These are phyloP conservation scores for Crioceris asparagi DNA, from an alignment of 2,888 invertebrate genomes.

Conservation along the genomic window DNA sequence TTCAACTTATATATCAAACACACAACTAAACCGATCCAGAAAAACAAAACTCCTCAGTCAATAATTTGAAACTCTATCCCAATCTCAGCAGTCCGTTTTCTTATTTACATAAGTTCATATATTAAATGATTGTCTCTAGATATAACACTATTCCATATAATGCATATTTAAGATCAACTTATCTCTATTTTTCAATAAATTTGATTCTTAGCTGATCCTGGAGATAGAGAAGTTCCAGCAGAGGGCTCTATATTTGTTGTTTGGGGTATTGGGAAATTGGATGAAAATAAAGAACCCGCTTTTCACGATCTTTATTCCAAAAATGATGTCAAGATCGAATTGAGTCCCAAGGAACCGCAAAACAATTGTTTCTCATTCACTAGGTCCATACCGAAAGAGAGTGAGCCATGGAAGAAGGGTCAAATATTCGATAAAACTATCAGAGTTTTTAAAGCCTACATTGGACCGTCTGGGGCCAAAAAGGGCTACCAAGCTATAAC, in stretches of 20 bases:
- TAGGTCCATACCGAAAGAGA: conserved; percentile 30
- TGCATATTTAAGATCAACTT: too few relatives aligned
- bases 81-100: too few relatives aligned
- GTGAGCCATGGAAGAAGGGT: conserved; percentile 48
- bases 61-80: too few relatives aligned
- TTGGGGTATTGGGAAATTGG: conserved; percentile 78
- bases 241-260: conserved; percentile 52
- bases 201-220: conserved; percentile 58
- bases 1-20: too few relatives aligned
- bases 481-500: conserved; percentile 67
- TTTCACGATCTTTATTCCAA: conserved; percentile 75
- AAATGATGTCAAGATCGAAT: conserved; percentile 53
- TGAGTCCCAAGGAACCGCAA: conserved; percentile 52
- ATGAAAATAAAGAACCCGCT: conserved; percentile 65
- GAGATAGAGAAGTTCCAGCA: conserved; percentile 62
- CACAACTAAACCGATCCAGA: too few relatives aligned
- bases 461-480: conserved; percentile 76
- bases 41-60: too few relatives aligned
- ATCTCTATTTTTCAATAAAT: too few relatives aligned
- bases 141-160: too few relatives aligned
- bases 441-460: conserved; percentile 65
- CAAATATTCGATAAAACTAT: conserved; percentile 58
- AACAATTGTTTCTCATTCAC: conserved; percentile 71
- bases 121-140: too few relatives aligned
- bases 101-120: too few relatives aligned